Base-by-base conservation (phyloP, 2,888 invertebrate genomes). In the Hirtodrosophila confusa region DNA sequence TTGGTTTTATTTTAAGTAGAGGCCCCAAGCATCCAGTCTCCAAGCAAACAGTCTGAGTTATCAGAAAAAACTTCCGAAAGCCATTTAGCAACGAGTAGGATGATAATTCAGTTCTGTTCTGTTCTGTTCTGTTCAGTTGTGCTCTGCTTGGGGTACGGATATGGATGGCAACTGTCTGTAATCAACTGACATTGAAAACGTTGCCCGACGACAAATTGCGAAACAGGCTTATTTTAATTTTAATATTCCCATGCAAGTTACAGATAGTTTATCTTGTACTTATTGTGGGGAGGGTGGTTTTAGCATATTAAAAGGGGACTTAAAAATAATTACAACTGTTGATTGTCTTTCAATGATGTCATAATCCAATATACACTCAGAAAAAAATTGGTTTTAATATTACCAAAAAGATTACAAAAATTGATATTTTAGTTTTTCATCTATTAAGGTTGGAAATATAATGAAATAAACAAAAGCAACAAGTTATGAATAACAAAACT, bases 181-280 rank as follows among this genome's bases (percentile, higher is more conserved):
- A 75, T 65, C 75, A 69, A 76, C 47, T 76, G 72, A 75, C 75
- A 76, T 76, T 76, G 75, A 76, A 75, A 73, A 64, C 60, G 60
- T 43, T 64, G 58, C 36, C 10, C 7, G 23, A 11, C 33, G 73
- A 64, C 53, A 61, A 51, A 48, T 73, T 73, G 69, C 73, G 69
- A 73, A 73, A 73, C 47, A 64, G 29, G 47, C 11, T 48, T 12
- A 4, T 24, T 11, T 35, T 41, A 39, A 43, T 33, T 39, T 3
- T 12, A n/a, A 39, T 33, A 27, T 12, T 8, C 12, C 7, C 8
- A 40, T 29, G 39, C 11, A 53, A 41, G 11, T n/a, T n/a, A 23
- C 23, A 11, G 24, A 23, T 35, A 40, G 17, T 17, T 54, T 10
- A 35, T 27, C 33, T 8, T 12, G 9, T 23, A n/a, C 31, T 36